Conservation (phyloP, 2,888 invertebrate species). For the Epinotia brunnichana region DNA sequence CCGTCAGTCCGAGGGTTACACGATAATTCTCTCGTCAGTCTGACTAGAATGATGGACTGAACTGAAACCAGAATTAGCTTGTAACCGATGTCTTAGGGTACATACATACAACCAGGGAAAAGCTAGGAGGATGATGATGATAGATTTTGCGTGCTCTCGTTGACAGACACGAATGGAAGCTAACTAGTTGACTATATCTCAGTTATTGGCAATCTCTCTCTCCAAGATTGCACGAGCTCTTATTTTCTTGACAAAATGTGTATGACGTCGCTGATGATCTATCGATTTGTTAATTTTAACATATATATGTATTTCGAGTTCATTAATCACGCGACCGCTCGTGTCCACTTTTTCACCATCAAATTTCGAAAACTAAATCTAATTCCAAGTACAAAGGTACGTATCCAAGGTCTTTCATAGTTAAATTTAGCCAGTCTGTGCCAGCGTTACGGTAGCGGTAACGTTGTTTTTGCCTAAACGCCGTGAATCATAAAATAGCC, state of each 20-base stretch:
- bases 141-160: too few species aligned
- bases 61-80: too few species aligned
- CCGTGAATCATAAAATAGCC: conserved; percentile 29
- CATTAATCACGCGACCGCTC: not conserved
- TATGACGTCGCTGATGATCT: not conserved
- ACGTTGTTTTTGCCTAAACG: conserved; percentile 29
- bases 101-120: too few species aligned
- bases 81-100: too few species aligned
- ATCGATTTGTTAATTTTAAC: not conserved
- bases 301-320: not conserved
- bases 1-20: too few species aligned
- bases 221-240: not conserved
- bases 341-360: not conserved
- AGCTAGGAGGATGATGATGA: too few species aligned
- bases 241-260: not conserved
- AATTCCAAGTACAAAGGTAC: conserved; percentile 1
- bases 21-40: too few species aligned
- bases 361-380: not conserved
- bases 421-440: conserved; percentile 19
- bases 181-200: too few species aligned
- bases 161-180: too few species aligned
- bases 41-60: too few species aligned
- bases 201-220: too few species aligned
- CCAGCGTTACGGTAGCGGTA: conserved; percentile 17
- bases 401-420: conserved; percentile 17